phyloP scores from a whole-genome alignment of 2,113 vertebrate species.

The Cairina moschata region DNA sequence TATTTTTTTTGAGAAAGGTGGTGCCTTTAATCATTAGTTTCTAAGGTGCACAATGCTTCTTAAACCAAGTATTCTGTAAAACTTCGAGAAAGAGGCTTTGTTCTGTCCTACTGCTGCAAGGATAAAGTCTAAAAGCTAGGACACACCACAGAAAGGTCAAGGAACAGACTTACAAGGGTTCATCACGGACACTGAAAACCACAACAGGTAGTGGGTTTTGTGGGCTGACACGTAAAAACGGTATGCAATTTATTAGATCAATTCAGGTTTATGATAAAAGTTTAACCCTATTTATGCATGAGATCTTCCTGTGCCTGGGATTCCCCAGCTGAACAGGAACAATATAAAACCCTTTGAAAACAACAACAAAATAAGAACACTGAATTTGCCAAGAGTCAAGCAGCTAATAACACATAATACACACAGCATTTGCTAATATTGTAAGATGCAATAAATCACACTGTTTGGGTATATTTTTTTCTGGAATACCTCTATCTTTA shows the following conservation, averaged over 20 bases:
- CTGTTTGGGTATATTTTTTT: neutral
- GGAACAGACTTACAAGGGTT: neutral
- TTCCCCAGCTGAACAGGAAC: neutral
- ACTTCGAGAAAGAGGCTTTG: neutral
- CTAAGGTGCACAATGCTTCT: neutral
- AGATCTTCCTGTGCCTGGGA: neutral
- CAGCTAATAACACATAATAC: neutral
- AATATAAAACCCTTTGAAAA: neutral
- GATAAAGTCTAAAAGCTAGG: neutral
- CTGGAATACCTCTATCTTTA: neutral
- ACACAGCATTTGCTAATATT: accelerated
- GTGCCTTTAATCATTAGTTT: neutral
- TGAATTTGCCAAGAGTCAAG: neutral
- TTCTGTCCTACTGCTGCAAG: neutral
- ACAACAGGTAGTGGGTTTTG: neutral
- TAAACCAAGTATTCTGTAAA: neutral
- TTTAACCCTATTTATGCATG: neutral
- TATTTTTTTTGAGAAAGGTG: neutral
- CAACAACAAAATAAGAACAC: neutral
- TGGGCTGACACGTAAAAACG: neutral
- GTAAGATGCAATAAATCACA: neutral
- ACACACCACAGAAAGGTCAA: neutral
- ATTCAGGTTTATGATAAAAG: neutral
- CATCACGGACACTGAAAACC: neutral
- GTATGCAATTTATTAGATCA: neutral